Conservation (phyloP, 2,797 vertebrate species). For the Myotis myotis region DNA sequence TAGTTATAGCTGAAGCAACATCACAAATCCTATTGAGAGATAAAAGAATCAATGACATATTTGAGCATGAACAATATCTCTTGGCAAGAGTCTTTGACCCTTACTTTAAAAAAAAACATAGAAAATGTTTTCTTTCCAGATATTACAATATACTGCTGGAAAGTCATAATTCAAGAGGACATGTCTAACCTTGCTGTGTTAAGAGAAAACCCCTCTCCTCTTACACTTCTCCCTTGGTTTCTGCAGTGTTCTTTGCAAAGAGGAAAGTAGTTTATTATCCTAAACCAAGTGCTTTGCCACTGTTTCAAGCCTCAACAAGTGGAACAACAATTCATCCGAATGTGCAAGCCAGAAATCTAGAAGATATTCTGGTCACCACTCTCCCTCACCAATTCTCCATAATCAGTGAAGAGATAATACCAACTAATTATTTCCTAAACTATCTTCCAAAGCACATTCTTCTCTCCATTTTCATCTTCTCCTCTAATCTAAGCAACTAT, state of each 20-base stretch:
- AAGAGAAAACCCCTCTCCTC: not conserved
- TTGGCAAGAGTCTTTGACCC: conserved; percentile 74
- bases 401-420: not conserved
- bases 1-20: conserved; percentile 70
- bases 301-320: not conserved
- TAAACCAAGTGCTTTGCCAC: not conserved
- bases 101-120: conserved; percentile 74
- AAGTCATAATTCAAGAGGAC: conserved; percentile 20
- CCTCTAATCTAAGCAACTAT: not conserved
- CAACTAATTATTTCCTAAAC: not conserved
- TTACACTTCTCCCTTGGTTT: not conserved
- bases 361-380: not conserved
- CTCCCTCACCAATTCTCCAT: not conserved
- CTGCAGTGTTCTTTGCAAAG: not conserved
- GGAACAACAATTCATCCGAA: not conserved
- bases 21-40: conserved; percentile 50
- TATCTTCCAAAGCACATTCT: not conserved
- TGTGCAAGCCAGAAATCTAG: conserved; percentile 16
- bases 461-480: not conserved
- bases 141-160: not conserved
- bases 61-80: conserved; percentile 74
- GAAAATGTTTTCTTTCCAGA: conserved; percentile 45
- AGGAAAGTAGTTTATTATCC: not conserved
- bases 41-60: conserved; percentile 70
- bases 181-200: not conserved